Evolutionary conservation across 1,140 invertebrate species (phyloP).

Genomic region (Muscidifurax raptorellus): DNA sequence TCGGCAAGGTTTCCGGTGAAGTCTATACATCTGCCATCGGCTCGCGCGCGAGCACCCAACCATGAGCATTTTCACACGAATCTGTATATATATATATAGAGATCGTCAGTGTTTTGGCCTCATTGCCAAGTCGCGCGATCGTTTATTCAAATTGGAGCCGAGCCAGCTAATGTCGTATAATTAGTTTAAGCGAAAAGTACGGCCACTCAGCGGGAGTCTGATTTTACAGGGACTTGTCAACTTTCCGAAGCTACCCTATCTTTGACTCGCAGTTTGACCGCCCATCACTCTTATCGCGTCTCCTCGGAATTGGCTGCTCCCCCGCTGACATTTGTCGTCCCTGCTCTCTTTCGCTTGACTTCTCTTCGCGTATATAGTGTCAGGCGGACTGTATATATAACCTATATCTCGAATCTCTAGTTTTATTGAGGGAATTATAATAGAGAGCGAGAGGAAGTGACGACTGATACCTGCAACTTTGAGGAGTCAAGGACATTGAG

Average conservation of each 20-base stretch:
- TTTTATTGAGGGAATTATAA: neutral
- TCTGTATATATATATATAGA: no score
- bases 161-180: constrained; percentile 32
- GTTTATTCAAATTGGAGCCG: constrained; percentile 6
- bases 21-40: no score
- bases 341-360: neutral
- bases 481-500: neutral
- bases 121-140: neutral
- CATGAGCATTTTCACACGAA: no score
- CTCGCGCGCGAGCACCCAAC: no score
- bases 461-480: neutral
- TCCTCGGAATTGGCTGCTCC: neutral
- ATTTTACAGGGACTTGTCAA: constrained; percentile 5
- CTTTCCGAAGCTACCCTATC: neutral
- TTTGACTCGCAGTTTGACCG: neutral
- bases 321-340: neutral
- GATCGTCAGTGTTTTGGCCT: constrained; percentile 22
- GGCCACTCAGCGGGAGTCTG: neutral
- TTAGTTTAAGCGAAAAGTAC: constrained; percentile 39
- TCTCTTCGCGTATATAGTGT: neutral
- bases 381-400: neutral
- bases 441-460: neutral
- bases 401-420: neutral
- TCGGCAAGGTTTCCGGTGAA: neutral
- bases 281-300: neutral